Evolutionary conservation across 2,797 vertebrate genomes (phyloP), one percentile per base, ranked within the genome.

Genomic region (Peromyscus nudipes): DNA sequence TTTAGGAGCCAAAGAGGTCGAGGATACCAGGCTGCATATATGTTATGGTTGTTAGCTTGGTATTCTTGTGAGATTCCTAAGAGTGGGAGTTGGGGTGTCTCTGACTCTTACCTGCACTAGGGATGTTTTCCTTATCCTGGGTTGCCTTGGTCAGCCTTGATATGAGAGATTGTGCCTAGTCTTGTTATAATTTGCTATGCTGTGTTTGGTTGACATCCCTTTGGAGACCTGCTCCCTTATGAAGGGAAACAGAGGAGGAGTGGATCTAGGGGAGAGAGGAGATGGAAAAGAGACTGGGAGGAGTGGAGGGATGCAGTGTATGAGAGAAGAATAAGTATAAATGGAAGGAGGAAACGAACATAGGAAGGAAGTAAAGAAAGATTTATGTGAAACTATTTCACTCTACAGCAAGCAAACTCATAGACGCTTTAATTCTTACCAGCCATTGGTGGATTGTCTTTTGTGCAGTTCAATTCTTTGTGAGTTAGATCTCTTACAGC

Each of bases 401-500:
- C 1, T 83, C 5, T 79, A 43, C 3, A 40, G 19, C 31, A 34
- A 89, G 46, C 37, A 90, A 80, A 76, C 77, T 69, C 89, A 27
- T 34, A 87, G 14, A 8, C 25, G 60, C 7, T 83, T 65, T 89
- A 52, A 83, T 62, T 90, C 89, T 98, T 97, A 97, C 97, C 97
- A 94, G 87, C 10, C 5, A 6, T n/a, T 16, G 13, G 77, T 6
- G 34, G n/a, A 71, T 52, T 25, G n/a, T 57, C 17, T 84, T 73
- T 96, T 10, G 1, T 31, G 83, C 97, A 98, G 17, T 25, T 64
- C 87, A 96, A 12, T n/a, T 43, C 64, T 16, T 55, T 62, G 52
- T 62, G 3, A 14, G 1, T 31, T 40, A 80, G 0, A 31, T 11
- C 43, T 77, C 34, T 81, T 64, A 21, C 0, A 52, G n/a, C 29